These are phyloP conservation scores for Drosophila subobscura DNA, from an alignment of 1,140 invertebrate genomes.

Conservation along the genomic window DNA sequence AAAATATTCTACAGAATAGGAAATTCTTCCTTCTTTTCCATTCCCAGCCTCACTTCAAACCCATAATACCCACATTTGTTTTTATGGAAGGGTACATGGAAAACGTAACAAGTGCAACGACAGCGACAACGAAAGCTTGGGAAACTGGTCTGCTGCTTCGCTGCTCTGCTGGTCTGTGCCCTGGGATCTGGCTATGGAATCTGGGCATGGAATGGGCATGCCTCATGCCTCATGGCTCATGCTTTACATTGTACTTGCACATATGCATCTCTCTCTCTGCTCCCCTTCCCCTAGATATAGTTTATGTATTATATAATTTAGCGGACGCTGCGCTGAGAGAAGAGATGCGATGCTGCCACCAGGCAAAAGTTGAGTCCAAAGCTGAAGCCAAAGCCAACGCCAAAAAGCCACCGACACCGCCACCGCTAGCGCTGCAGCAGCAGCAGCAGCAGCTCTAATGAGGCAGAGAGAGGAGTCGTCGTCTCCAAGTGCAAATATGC, in stretches of 20 bases:
- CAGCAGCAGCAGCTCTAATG: constrained; percentile 42
- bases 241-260: no score
- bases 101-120: constrained; percentile 74
- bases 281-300: constrained; percentile 27
- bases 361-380: constrained; percentile 35
- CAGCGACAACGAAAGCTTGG: constrained; percentile 25
- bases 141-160: constrained; percentile 62
- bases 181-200: no score
- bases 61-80: no score
- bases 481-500: constrained; percentile 20
- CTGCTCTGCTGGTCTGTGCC: not conserved
- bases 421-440: constrained; percentile 40
- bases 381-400: not conserved
- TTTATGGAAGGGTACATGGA: no score
- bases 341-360: constrained; percentile 36
- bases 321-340: constrained; percentile 46
- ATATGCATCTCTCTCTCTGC: no score
- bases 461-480: constrained; percentile 33
- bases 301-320: constrained; percentile 76
- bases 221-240: constrained; percentile 5
- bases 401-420: constrained; percentile 13
- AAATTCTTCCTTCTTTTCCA: no score
- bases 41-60: no score
- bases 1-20: no score
- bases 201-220: no score